phyloP scores from a whole-genome alignment of 92 coral and sea anemone species.

The Heteractis magnifica region DNA sequence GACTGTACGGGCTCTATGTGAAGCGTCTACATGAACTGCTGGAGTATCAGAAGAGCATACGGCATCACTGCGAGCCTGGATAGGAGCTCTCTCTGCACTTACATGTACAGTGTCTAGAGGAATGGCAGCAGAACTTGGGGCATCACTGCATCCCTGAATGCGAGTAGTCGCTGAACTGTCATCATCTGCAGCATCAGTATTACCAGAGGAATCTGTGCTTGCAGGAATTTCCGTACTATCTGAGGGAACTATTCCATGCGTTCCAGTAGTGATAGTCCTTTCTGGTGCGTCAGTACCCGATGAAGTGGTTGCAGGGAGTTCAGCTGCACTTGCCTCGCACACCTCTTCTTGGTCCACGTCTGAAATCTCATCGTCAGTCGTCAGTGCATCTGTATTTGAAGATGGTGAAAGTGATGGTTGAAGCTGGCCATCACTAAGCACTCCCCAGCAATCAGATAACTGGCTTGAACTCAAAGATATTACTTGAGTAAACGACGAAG shows the following conservation, averaged over 20 bases:
- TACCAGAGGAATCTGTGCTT: background rate
- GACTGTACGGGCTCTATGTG: background rate
- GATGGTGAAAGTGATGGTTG: background rate
- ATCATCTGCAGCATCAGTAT: background rate
- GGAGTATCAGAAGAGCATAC: no score
- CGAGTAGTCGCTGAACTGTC: background rate
- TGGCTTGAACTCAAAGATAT: background rate
- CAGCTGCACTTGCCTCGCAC: background rate
- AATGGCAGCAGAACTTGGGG: background rate
- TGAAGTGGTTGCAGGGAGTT: background rate
- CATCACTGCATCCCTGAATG: background rate
- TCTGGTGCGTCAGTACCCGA: background rate
- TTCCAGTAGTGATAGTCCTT: background rate
- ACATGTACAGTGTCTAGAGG: no score
- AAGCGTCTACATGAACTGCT: background rate
- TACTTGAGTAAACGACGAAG: background rate
- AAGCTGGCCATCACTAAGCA: constrained; percentile 3
- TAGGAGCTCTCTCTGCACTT: no score
- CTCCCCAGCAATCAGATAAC: background rate
- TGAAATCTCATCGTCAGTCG: background rate
- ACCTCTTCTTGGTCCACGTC: background rate
- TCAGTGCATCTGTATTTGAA: background rate
- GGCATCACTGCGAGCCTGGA: no score
- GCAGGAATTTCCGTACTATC: background rate
- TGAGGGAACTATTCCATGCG: background rate